Conservation (phyloP, 2,888 invertebrate species). For the Rhopalosiphum nymphaeae region DNA sequence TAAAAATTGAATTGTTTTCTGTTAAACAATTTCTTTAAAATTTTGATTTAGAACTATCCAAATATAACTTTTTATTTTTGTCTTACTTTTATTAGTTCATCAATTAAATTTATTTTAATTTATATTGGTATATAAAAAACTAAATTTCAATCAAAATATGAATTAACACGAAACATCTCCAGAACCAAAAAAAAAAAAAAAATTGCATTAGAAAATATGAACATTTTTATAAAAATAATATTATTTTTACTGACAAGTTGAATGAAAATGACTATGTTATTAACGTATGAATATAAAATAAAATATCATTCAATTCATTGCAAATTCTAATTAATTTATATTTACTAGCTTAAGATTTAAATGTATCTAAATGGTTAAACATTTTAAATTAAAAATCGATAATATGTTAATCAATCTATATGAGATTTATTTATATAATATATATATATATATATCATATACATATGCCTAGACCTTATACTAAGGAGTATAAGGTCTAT, state of each 20-base stretch:
- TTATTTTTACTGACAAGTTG: background rate
- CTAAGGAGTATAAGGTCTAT: too few species aligned
- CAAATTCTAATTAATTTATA: background rate
- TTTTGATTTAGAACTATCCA: background rate
- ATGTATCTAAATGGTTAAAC: background rate
- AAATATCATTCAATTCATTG: background rate
- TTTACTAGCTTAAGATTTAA: background rate
- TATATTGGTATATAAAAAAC: background rate
- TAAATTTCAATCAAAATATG: background rate
- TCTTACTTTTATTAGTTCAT: background rate
- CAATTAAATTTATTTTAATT: background rate
- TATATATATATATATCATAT: too few species aligned
- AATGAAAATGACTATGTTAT: background rate
- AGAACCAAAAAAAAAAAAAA: too few species aligned
- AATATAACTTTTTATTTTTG: too few species aligned
- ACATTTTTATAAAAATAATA: background rate
- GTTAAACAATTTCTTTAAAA: background rate
- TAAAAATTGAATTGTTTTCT: background rate
- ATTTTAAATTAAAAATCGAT: background rate
- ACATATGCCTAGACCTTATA: too few species aligned
- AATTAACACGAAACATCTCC: background rate
- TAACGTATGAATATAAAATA: background rate
- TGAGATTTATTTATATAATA: background rate
- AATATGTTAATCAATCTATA: background rate
- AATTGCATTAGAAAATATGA: background rate